Evolutionary conservation across 2,888 invertebrate genomes (phyloP).

Genomic region (Cryptocheilus praepositus): DNA sequence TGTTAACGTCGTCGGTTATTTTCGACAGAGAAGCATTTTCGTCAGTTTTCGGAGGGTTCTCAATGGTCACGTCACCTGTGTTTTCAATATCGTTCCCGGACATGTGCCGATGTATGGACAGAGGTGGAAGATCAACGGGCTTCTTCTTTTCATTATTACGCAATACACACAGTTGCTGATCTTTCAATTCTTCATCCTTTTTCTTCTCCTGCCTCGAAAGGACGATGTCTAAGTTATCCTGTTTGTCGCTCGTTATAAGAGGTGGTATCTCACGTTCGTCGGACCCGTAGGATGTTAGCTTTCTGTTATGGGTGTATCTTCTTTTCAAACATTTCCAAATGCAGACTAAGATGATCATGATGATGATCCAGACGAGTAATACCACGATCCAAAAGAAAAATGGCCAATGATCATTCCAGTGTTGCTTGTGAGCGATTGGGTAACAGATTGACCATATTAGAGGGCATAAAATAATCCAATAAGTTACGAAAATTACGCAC

Average conservation of each 20-base stretch:
- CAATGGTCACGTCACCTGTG: slow-evolving; percentile 33
- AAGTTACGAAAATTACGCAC: slow-evolving; percentile 59
- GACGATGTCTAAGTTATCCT: not conserved
- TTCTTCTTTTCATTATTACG: not conserved
- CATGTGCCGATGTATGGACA: slow-evolving; percentile 54
- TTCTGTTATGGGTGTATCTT: not conserved
- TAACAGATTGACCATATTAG: slow-evolving; percentile 58
- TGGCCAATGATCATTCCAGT: slow-evolving; percentile 44
- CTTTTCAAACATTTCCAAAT: slow-evolving; percentile 33
- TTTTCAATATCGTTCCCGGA: slow-evolving; percentile 44
- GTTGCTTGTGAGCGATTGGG: slow-evolving; percentile 13
- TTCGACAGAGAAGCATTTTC: slow-evolving; percentile 5
- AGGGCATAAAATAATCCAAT: slow-evolving; percentile 71
- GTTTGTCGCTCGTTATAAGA: not conserved
- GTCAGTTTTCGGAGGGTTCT: slow-evolving; percentile 19
- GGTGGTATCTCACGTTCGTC: not conserved
- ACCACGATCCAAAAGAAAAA: slow-evolving; percentile 55
- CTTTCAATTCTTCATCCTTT: not conserved
- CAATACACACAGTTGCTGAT: not conserved
- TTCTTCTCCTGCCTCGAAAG: slow-evolving; percentile 1
- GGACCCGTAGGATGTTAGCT: slow-evolving; percentile 33
- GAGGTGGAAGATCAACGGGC: slow-evolving; percentile 46
- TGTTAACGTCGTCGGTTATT: slow-evolving; percentile 19
- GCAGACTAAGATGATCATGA: slow-evolving; percentile 38
- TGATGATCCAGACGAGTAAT: slow-evolving; percentile 57